Percentiles rank a stretch among this genome's conserved stretches.
These are phyloP conservation scores for Tragelaphus buxtoni DNA, from an alignment of 2,113 vertebrate species.

Conservation along the genomic window DNA sequence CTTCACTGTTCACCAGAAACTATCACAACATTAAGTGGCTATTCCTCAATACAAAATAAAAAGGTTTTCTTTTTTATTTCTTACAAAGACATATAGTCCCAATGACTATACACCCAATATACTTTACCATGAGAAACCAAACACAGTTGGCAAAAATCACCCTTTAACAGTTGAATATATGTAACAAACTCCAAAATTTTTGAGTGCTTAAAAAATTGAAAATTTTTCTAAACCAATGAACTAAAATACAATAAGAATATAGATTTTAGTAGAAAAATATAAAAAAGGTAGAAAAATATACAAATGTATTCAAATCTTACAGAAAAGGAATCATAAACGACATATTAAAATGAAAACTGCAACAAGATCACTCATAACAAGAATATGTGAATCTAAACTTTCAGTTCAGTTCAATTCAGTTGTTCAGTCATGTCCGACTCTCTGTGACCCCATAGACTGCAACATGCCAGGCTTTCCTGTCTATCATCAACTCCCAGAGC, in stretches of 20 bases:
- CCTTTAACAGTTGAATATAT: background rate
- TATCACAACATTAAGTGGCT: background rate
- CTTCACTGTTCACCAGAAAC: background rate
- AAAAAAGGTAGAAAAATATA: background rate
- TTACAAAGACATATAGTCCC: background rate
- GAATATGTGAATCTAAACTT: background rate
- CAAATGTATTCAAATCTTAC: no score
- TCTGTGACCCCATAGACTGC: background rate
- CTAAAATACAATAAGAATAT: background rate
- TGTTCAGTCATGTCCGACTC: background rate
- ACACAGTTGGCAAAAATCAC: background rate
- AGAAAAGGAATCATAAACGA: background rate
- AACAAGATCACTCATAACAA: background rate
- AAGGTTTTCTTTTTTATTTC: background rate
- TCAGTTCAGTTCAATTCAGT: background rate
- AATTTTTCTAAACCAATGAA: background rate
- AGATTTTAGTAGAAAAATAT: background rate
- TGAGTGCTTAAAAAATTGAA: background rate
- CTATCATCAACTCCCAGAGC: background rate
- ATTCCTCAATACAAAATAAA: background rate
- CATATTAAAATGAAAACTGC: background rate
- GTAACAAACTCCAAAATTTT: background rate
- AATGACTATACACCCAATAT: background rate
- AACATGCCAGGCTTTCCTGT: background rate
- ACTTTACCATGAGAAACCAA: background rate